phyloP scores from a whole-genome alignment of 2,113 vertebrate genomes.

The Anarrhichthys ocellatus region DNA sequence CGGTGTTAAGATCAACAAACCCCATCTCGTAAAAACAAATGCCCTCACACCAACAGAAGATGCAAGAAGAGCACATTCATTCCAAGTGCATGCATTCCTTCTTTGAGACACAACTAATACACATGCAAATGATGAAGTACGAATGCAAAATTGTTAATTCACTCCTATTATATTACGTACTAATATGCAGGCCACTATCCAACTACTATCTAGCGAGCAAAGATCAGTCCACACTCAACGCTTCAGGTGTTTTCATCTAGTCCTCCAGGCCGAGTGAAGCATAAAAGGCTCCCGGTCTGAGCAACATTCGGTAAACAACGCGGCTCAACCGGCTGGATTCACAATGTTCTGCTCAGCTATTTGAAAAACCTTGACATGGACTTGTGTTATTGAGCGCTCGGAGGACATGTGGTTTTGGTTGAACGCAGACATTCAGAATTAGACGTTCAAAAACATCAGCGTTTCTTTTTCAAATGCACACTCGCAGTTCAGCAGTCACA shows the following conservation, averaged over 20 bases:
- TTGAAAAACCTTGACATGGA: slow-evolving; percentile 17
- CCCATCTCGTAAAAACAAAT: neutral
- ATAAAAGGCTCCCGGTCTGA: slow-evolving; percentile 23
- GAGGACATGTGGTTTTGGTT: slow-evolving; percentile 47
- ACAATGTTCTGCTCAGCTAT: slow-evolving; percentile 5
- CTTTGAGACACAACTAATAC: neutral
- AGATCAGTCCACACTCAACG: slow-evolving; percentile 4
- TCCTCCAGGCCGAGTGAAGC: slow-evolving; percentile 21
- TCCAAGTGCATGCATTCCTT: neutral
- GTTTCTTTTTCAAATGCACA: neutral
- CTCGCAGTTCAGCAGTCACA: neutral
- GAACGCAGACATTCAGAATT: neutral
- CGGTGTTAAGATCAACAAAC: neutral
- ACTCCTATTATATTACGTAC: neutral
- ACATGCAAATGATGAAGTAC: neutral
- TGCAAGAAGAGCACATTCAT: neutral
- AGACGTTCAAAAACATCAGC: slow-evolving; percentile 1
- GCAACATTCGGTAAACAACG: neutral
- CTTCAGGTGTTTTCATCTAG: slow-evolving; percentile 13
- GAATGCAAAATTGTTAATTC: neutral
- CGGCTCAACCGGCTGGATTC: neutral
- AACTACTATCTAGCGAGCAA: neutral
- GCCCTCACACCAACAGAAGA: neutral
- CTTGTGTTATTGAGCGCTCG: neutral
- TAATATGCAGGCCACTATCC: neutral